Conservation (phyloP, 2,797 vertebrate genomes). For the Microcaecilia unicolor region DNA sequence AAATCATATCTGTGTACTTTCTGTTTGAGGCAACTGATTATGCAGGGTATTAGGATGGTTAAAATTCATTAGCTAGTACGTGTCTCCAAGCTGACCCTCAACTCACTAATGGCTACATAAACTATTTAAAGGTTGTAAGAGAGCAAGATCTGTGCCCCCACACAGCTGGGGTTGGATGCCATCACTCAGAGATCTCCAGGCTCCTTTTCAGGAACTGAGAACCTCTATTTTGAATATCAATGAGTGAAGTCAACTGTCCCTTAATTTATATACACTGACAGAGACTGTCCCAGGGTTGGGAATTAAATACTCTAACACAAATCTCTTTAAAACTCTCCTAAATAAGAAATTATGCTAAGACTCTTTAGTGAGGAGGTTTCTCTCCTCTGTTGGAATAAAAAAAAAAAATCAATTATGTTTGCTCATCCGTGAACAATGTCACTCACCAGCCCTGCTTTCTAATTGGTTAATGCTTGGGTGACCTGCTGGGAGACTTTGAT, state of each 20-base stretch:
- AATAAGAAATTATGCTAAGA: slow-evolving; percentile 52
- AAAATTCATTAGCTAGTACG: background rate
- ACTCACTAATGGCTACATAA: slow-evolving; percentile 1
- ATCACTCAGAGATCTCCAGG: slow-evolving; percentile 22
- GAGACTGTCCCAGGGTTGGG: slow-evolving; percentile 47
- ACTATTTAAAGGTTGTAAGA: background rate
- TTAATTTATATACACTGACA: slow-evolving; percentile 48
- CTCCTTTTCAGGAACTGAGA: slow-evolving; percentile 25
- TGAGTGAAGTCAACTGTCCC: slow-evolving; percentile 57
- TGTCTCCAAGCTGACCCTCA: background rate
- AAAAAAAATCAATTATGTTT: slow-evolving; percentile 49
- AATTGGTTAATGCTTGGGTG: slow-evolving; percentile 37
- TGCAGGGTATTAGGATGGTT: background rate
- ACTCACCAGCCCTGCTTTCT: slow-evolving; percentile 21
- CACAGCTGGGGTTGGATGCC: slow-evolving; percentile 18
- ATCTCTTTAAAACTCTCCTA: slow-evolving; percentile 47
- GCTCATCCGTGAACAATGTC: slow-evolving; percentile 48
- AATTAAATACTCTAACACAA: slow-evolving; percentile 49
- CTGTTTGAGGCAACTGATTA: background rate
- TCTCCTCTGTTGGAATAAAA: slow-evolving; percentile 46
- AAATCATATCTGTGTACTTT: background rate
- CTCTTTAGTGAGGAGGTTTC: slow-evolving; percentile 37
- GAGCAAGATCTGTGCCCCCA: background rate
- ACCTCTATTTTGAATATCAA: slow-evolving; percentile 44
- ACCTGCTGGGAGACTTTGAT: slow-evolving; percentile 40